Conservation (phyloP, 1,140 invertebrate species). For the Sarcophaga bullata region DNA sequence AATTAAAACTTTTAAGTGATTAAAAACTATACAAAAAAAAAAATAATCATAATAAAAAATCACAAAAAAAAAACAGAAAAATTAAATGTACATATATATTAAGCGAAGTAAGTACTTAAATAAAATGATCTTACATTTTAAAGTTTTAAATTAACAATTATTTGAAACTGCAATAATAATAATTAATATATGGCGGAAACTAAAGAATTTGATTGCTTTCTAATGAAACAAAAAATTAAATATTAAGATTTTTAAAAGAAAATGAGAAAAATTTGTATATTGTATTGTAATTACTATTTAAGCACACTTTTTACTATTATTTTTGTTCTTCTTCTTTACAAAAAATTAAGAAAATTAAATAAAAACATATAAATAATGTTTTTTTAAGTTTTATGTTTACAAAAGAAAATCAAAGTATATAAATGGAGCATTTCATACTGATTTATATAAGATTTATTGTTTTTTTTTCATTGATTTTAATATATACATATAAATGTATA, state of each 20-base stretch:
- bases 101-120: slow-evolving; percentile 63
- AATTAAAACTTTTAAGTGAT: not conserved
- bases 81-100: slow-evolving; percentile 46
- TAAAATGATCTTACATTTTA: slow-evolving; percentile 47
- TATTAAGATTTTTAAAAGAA: too few species aligned
- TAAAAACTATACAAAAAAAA: not conserved
- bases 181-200: not conserved
- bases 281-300: not conserved
- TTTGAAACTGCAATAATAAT: not conserved
- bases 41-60: not conserved
- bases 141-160: too few species aligned
- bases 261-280: too few species aligned
- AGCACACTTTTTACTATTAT: slow-evolving; percentile 1
- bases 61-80: not conserved
- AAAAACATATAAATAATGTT: slow-evolving; percentile 5
- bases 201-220: not conserved
- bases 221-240: not conserved
- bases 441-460: not conserved
- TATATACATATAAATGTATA: not conserved
- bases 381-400: too few species aligned
- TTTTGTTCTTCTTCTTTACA: not conserved
- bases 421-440: slow-evolving; percentile 13
- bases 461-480: slow-evolving; percentile 16
- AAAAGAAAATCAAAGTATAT: not conserved
- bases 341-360: not conserved